Percentiles rank a stretch among this genome's conserved stretches.
phyloP scores from a whole-genome alignment of 2,113 vertebrate genomes.

The Tragelaphus strepsiceros region DNA sequence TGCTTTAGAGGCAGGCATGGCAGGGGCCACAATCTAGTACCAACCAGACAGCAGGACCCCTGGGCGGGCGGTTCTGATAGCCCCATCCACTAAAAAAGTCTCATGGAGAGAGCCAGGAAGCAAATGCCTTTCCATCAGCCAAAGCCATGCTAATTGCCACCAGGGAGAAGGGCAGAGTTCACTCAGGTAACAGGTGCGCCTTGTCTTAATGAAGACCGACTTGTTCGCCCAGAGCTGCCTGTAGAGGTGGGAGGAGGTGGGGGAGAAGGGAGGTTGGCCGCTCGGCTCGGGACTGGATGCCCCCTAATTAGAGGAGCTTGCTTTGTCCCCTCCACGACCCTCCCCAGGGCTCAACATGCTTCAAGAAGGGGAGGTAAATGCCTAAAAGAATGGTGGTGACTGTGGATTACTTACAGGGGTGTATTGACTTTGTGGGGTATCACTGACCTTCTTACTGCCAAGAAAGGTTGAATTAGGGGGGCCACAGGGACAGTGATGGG shows the following conservation, averaged over 20 bases:
- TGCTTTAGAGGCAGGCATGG: neutral
- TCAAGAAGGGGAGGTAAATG: neutral
- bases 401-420: neutral
- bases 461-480: constrained; percentile 6
- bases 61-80: constrained; percentile 32
- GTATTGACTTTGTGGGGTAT: neutral
- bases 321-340: neutral
- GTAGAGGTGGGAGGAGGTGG: neutral
- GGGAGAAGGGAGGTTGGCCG: neutral
- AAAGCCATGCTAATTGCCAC: constrained; percentile 28
- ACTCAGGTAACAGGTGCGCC: constrained; percentile 43
- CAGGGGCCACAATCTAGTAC: neutral
- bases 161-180: constrained; percentile 47
- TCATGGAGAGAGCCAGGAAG: neutral
- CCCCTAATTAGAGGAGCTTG: constrained; percentile 21
- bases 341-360: neutral
- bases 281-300: neutral
- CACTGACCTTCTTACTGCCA: neutral
- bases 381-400: neutral
- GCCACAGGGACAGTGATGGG: neutral
- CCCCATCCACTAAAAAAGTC: neutral
- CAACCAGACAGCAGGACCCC: constrained; percentile 25
- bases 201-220: constrained; percentile 46
- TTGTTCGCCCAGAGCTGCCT: constrained; percentile 34
- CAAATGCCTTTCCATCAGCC: neutral